Percentiles rank a stretch among this genome's conserved stretches.
phyloP scores from a whole-genome alignment of 2,888 invertebrate species.

The Phytoseiulus persimilis region DNA sequence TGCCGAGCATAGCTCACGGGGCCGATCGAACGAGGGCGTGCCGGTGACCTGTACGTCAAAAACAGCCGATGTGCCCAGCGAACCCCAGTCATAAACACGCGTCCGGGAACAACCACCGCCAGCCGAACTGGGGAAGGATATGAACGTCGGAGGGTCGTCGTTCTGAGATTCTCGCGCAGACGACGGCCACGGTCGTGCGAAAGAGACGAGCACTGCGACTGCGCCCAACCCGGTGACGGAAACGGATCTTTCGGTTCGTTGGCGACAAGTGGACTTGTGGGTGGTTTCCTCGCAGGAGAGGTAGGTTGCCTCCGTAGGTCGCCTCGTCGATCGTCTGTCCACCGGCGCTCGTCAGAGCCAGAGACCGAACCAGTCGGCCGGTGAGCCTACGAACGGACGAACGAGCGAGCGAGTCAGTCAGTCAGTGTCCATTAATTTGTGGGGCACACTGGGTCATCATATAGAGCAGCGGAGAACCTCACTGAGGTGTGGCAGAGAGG shows the following conservation, averaged over 20 bases:
- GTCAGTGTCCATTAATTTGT: slow-evolving; percentile 36
- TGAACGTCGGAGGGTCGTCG: too few relatives aligned
- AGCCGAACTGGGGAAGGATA: too few relatives aligned
- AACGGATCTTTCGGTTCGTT: neutral
- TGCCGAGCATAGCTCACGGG: neutral
- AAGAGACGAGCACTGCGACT: too few relatives aligned
- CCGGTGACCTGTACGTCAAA: slow-evolving; percentile 5
- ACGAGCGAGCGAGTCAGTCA: too few relatives aligned
- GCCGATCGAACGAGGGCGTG: neutral
- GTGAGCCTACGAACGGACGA: neutral
- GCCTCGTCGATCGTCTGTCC: neutral
- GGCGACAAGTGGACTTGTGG: neutral
- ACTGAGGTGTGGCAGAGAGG: slow-evolving; percentile 36
- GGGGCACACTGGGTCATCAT: slow-evolving; percentile 37
- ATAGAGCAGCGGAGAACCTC: slow-evolving; percentile 26
- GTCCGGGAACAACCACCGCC: neutral
- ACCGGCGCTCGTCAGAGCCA: neutral
- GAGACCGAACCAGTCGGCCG: neutral
- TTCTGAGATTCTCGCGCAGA: too few relatives aligned
- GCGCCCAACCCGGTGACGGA: too few relatives aligned
- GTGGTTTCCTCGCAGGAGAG: neutral
- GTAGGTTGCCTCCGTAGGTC: neutral
- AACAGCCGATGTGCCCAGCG: neutral
- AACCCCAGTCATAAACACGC: slow-evolving; percentile 5
- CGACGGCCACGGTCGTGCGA: too few relatives aligned